Base-by-base conservation (phyloP, 2,888 invertebrate genomes). In the Fragum whitleyi region DNA sequence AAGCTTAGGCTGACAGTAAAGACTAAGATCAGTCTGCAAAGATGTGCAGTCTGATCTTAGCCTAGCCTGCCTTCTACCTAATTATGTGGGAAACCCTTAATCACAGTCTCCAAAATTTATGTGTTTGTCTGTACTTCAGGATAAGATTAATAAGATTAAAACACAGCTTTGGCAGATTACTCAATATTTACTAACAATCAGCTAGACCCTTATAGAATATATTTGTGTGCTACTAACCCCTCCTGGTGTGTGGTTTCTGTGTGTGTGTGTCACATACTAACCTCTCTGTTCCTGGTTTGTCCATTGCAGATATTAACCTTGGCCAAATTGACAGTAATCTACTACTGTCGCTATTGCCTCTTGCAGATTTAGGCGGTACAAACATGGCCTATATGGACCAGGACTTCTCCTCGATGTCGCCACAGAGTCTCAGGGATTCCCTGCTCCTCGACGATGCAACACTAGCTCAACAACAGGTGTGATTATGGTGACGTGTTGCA, bases 391-490 rank as follows among this genome's bases (percentile, higher is more conserved):
- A 89, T 73, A 90, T 90, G 70, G 91, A 91, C 82, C 86, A 85
- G 77, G 90, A 91, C 62, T 78, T 84, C 69, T 78, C 86, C 16
- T 76, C 83, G 51, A 83, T 85, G 62, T 79, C 87, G 14, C 85
- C 83, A 19, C 76, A 79, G 6, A 88, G 87, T 57, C 71, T 86
- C 59, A 77, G 79, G 61, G 86, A 86, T 53, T 71, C 79, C 32
- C 78, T 86, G 53, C 74, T 81, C 26, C 70, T 89, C 16, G 91
- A 91, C 72, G 92, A 91, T 74, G 90, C 90, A 11, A 85, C 87
- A 0, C 84, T 91, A 23, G 90, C 91, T 74, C 90, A 91, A 82
- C 91, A 91, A 83, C 91, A 91, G 90, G 90, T 91, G 72, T 77
- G 32, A 9, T 36, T 36, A 9, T 36, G 5, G 32, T 36, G 61